These are phyloP conservation scores for Periophthalmus modestus DNA, from an alignment of 2,113 vertebrate species.

Conservation along the genomic window DNA sequence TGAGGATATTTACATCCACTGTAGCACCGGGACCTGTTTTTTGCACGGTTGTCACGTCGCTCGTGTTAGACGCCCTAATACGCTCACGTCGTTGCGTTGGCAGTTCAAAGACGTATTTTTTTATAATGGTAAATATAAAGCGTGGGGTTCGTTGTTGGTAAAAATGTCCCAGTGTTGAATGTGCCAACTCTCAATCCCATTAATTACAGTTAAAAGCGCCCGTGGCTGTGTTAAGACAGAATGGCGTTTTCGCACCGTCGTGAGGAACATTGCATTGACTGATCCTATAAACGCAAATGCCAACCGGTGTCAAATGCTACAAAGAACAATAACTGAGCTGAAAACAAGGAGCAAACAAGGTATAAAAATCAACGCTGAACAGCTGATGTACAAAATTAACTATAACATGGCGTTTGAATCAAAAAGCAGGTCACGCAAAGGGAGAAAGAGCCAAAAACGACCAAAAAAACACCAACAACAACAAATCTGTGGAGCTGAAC, in stretches of 20 bases:
- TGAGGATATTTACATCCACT: conserved; percentile 54
- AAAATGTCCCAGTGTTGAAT: conserved; percentile 1
- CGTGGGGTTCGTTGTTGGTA: conserved; percentile 27
- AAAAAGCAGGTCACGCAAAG: conserved; percentile 16
- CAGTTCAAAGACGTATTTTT: conserved; percentile 47
- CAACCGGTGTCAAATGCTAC: conserved; percentile 40
- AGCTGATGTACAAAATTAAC: conserved; percentile 64
- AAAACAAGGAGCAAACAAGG: conserved; percentile 12
- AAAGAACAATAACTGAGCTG: conserved; percentile 22
- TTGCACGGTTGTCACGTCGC: conserved; percentile 29
- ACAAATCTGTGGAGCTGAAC: not conserved
- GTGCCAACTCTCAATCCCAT: conserved; percentile 34
- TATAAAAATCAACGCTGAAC: conserved; percentile 61
- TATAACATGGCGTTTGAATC: conserved; percentile 43
- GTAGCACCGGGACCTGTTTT: conserved; percentile 22
- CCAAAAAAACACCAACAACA: not conserved
- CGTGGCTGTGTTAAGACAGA: conserved; percentile 49
- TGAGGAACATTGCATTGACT: conserved; percentile 42
- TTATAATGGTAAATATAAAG: conserved; percentile 25
- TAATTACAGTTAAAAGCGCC: conserved; percentile 38
- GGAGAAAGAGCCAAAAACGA: conserved; percentile 16
- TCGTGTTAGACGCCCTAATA: conserved; percentile 21
- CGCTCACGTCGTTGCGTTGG: conserved; percentile 21
- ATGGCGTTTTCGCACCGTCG: conserved; percentile 37
- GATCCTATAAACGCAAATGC: conserved; percentile 39